A percentile compares a stretch with the other conserved stretches of the same genome.
Conservation (phyloP, 1,140 invertebrate genomes). For the Drosophila lowei region DNA sequence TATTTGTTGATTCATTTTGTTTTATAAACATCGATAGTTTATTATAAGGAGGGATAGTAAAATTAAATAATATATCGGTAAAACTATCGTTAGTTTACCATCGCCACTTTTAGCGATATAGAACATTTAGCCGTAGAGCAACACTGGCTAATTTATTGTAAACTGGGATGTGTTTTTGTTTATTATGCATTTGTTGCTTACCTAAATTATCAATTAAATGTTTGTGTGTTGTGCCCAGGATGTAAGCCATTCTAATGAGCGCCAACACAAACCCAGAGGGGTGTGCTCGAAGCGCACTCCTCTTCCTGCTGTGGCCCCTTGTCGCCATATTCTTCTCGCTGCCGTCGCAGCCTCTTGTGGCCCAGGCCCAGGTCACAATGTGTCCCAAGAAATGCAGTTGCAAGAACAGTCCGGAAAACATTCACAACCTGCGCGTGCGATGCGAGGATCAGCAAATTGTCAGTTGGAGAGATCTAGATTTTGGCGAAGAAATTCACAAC, state of each 20-base stretch:
- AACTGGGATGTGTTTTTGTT: slow-evolving; percentile 65
- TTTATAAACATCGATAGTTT: no score
- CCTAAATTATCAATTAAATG: slow-evolving; percentile 57
- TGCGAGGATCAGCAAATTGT: slow-evolving; percentile 83
- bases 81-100: no score
- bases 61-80: no score
- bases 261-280: slow-evolving; percentile 47
- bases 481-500: slow-evolving; percentile 81
- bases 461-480: slow-evolving; percentile 83
- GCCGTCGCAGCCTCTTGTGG: slow-evolving; percentile 18
- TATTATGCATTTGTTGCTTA: slow-evolving; percentile 56
- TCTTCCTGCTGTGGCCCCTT: slow-evolving; percentile 33
- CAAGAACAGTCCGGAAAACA: slow-evolving; percentile 69
- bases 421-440: slow-evolving; percentile 82
- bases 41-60: no score
- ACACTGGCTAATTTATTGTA: slow-evolving; percentile 62
- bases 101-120: no score
- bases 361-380: slow-evolving; percentile 16
- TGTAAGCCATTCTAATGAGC: slow-evolving; percentile 43
- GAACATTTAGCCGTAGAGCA: slow-evolving; percentile 25
- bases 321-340: slow-evolving; percentile 16
- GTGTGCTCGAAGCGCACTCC: slow-evolving; percentile 13
- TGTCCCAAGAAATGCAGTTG: slow-evolving; percentile 78
- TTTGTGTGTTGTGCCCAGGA: slow-evolving; percentile 30
- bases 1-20: no score